Conservation (phyloP, 2,888 invertebrate species). For the Euzophera pinguis region DNA sequence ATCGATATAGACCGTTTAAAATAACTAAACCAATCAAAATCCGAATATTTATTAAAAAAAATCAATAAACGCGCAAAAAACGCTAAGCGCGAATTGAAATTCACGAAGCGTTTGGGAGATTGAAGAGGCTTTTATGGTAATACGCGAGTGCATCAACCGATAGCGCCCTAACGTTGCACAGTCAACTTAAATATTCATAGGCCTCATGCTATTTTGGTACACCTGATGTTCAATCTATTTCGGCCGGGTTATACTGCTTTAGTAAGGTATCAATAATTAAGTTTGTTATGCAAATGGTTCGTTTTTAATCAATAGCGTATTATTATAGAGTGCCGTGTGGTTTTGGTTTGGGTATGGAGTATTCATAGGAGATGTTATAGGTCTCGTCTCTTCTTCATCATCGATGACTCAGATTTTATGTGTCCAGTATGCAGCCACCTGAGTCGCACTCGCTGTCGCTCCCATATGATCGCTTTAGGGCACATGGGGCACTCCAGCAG, state of each 20-base stretch:
- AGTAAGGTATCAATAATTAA: slow-evolving; percentile 41
- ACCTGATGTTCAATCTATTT: slow-evolving; percentile 62
- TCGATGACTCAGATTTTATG: too few species aligned
- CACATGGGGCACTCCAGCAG: too few species aligned
- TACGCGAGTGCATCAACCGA: slow-evolving; percentile 63
- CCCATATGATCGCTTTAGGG: too few species aligned
- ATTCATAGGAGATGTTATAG: too few species aligned
- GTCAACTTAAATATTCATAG: slow-evolving; percentile 71
- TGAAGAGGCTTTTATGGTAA: slow-evolving; percentile 80
- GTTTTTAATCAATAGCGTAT: slow-evolving; percentile 14
- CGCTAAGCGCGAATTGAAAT: slow-evolving; percentile 74
- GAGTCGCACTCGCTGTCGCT: too few species aligned
- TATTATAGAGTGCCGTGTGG: too few species aligned
- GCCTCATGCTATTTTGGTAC: slow-evolving; percentile 58
- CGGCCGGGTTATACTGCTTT: slow-evolving; percentile 39
- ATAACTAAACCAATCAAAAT: too few species aligned
- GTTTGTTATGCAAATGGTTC: slow-evolving; percentile 55
- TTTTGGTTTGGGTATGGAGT: too few species aligned
- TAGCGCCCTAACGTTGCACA: slow-evolving; percentile 37
- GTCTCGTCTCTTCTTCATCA: too few species aligned
- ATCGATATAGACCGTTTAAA: too few species aligned
- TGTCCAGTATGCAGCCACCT: too few species aligned
- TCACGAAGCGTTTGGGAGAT: slow-evolving; percentile 75
- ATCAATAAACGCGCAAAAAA: slow-evolving; percentile 37
- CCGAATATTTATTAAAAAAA: slow-evolving; percentile 17